Base-by-base conservation (phyloP, 2,888 invertebrate genomes). In the Tortrix viridana region DNA sequence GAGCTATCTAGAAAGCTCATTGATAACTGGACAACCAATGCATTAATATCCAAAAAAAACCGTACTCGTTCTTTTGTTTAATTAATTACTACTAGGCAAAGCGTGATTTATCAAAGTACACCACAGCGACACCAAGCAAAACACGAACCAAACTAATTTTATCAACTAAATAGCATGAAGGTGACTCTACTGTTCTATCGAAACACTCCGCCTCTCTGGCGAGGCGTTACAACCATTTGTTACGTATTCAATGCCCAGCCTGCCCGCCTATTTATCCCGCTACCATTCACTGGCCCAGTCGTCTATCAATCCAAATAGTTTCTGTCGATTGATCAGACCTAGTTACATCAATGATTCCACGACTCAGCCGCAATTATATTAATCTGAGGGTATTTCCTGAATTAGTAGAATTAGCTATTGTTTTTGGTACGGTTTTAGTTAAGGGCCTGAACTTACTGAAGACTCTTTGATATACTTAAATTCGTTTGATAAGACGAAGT, bases 171-270 rank as follows among this genome's bases (percentile, higher is more conserved):
- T 19, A 41, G 41, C 16, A 41, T 6, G 6, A 41, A 18, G 37
- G 16, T 47, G n/a, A 22, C 37, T 32, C 26, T 49, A 62, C 62
- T 62, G 62, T 26, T n/a, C n/a, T 19, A 26, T 19, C 37, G 16
- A 19, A 23, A 9, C 52, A 50, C 44, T 64, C 54, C 37, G 43
- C 32, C 18, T 60, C 46, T 44, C 50, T 68, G 63, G 66, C 65
- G 69, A 72, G 73, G 76, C 77, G 76, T 74, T 73, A 76, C 71
- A 77, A 76, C 81, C 86, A 87, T 88, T 88, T 86, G 86, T 88
- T 85, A 88, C 79, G 76, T 78, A 84, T 87, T 86, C 85, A 86
- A 81, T 80, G 79, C 75, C 68, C 65, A 73, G 71, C 73, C 70
- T 70, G 72, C 74, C 71, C 69, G 70, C 74, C 84, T 81, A 86